Base-by-base conservation (phyloP, 2,113 vertebrate species). In the Lepisosteus oculatus region DNA sequence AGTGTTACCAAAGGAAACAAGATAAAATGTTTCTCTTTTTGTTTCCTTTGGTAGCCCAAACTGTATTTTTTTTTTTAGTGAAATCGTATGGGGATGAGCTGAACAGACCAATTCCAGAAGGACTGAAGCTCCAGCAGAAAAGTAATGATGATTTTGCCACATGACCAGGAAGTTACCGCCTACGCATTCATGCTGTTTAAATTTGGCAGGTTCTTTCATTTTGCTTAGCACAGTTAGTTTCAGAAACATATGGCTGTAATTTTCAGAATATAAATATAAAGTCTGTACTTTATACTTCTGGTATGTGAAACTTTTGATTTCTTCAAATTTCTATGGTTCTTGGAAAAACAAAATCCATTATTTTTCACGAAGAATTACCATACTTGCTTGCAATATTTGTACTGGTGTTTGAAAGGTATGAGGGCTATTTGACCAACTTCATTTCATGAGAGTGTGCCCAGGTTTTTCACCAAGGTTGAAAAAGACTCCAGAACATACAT, bases 121-220 rank as follows among this genome's bases (percentile, higher is more conserved):
- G 66, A 44, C 44, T 62, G 61, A 56, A 61, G 57, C 47, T 63
- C 55, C 43, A 41, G 41, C 44, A 63, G 15, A 55, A 64, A 69
- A 47, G 63, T 12, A 70, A 67, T 69, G 67, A 70, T 61, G 64
- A 62, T 45, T 29, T 70, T 69, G 72, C 64, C 65, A 71, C 72
- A 77, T 75, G 75, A 63, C 68, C 51, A 56, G n/a, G 64, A 72
- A 72, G 9, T 62, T 41, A 61, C 45, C 69, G 54, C 51, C 61
- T 42, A 72, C 51, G 43, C 41, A 72, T 15, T 68, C 41, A 57
- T 9, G 43, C 14, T 47, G 42, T 65, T 14, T 45, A 55, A 4
- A 17, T 74, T 69, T 69, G 43, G 41, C 13, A 17, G 56, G 41
- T 41, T 57, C 4, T 59, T 70, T 51, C n/a, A 29, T 44, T 74